A percentile compares a stretch with the other conserved stretches of the same genome.
Evolutionary conservation across 2,113 vertebrate species (phyloP).

Genomic region (Zosterops japonicus): DNA sequence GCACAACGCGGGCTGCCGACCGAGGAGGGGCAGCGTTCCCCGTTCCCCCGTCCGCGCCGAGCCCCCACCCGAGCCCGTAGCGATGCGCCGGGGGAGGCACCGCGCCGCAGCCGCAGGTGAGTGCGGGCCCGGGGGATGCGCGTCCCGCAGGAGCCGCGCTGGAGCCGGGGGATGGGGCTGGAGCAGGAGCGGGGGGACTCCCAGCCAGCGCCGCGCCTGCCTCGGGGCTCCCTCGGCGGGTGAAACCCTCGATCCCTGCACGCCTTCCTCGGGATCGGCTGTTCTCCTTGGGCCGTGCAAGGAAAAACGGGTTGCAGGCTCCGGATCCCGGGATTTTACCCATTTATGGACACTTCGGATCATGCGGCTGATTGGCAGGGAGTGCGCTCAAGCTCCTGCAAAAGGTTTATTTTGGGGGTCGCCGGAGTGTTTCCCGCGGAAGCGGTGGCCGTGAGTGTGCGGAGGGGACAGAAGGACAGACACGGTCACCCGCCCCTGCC

Average conservation of each 20-base stretch:
- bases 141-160: neutral
- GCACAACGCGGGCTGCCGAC: neutral
- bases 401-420: neutral
- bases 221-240: neutral
- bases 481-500: neutral
- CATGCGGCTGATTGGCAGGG: neutral
- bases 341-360: neutral
- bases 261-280: neutral
- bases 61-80: neutral
- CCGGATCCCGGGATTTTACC: neutral
- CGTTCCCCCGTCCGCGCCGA: neutral
- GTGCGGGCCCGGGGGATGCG: neutral
- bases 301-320: neutral
- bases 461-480: neutral
- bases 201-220: neutral
- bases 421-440: neutral
- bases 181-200: neutral
- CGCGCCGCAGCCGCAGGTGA: conserved; percentile 18
- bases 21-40: neutral
- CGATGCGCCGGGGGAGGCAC: neutral
- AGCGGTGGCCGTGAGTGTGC: neutral
- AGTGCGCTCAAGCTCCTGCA: neutral
- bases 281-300: neutral
- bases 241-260: neutral
- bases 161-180: neutral